A percentile compares a stretch with the other conserved stretches of the same genome.
These are phyloP conservation scores for Conger conger DNA, from an alignment of 2,113 vertebrate species.

Conservation along the genomic window DNA sequence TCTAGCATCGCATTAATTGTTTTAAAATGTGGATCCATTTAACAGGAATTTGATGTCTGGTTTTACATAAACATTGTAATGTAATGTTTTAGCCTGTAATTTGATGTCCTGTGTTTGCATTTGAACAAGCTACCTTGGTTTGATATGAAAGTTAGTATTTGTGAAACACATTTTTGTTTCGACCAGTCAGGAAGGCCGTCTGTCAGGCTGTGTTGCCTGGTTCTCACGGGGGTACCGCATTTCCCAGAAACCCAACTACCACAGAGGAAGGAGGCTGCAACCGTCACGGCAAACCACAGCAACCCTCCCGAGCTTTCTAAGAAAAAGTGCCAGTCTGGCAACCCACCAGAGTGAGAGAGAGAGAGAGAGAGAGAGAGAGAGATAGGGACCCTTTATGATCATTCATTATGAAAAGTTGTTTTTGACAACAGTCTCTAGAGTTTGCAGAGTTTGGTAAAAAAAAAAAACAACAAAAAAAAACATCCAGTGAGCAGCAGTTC, in stretches of 20 bases:
- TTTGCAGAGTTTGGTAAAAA: no score
- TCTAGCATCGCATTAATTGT: neutral
- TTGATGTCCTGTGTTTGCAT: neutral
- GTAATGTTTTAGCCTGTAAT: no score
- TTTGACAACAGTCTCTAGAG: no score
- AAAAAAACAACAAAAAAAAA: no score
- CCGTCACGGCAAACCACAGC: constrained; percentile 39
- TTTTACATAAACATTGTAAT: no score
- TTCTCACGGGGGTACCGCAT: constrained; percentile 32
- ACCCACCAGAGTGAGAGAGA: neutral
- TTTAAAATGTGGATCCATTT: neutral
- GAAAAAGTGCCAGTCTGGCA: neutral
- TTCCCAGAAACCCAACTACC: constrained; percentile 15
- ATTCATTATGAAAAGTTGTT: no score
- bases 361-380: no score
- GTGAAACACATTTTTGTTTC: neutral
- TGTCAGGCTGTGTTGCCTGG: neutral
- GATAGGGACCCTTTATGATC: no score
- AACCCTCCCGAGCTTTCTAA: neutral
- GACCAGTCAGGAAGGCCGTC: neutral
- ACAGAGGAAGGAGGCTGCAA: constrained; percentile 44
- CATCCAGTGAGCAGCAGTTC: no score
- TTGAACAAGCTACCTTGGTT: neutral
- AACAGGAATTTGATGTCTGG: neutral
- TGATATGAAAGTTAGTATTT: neutral